These are phyloP conservation scores for Poecilus cupreus DNA, from an alignment of 2,888 invertebrate species.

Conservation along the genomic window DNA sequence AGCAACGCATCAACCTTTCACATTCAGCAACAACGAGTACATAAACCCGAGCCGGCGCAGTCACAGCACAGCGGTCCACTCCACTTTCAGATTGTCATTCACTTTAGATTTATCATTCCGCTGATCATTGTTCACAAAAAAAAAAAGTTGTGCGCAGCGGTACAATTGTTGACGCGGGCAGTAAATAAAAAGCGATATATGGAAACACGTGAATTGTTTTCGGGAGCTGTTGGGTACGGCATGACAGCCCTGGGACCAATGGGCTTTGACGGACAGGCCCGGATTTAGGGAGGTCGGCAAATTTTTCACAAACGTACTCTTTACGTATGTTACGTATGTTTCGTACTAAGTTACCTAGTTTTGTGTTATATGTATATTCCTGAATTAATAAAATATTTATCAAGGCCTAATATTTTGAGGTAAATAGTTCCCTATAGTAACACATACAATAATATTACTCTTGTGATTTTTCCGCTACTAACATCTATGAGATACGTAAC, in stretches of 20 bases:
- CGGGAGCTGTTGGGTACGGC: not conserved
- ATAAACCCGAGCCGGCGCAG: not conserved
- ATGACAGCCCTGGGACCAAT: slow-evolving; percentile 8
- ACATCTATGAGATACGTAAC: too few relatives aligned
- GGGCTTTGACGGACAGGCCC: not conserved
- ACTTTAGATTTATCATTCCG: slow-evolving; percentile 25
- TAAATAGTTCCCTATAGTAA: too few relatives aligned
- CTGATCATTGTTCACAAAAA: slow-evolving; percentile 28
- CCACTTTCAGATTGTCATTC: slow-evolving; percentile 21
- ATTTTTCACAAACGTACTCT: too few relatives aligned
- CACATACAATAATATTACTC: too few relatives aligned
- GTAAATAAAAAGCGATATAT: slow-evolving; percentile 48
- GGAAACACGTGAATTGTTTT: slow-evolving; percentile 44
- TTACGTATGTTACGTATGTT: too few relatives aligned
- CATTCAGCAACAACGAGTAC: not conserved
- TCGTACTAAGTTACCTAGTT: too few relatives aligned
- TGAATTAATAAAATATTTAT: too few relatives aligned
- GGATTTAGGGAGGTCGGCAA: too few relatives aligned
- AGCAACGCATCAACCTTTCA: not conserved
- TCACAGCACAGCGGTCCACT: too few relatives aligned
- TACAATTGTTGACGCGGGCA: slow-evolving; percentile 42
- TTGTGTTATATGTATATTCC: too few relatives aligned
- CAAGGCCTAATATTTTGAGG: too few relatives aligned
- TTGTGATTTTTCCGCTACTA: too few relatives aligned
- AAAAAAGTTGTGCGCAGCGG: slow-evolving; percentile 19